These are phyloP conservation scores for Dorcus parallelipipedus DNA, from an alignment of 2,888 invertebrate species.

Conservation along the genomic window DNA sequence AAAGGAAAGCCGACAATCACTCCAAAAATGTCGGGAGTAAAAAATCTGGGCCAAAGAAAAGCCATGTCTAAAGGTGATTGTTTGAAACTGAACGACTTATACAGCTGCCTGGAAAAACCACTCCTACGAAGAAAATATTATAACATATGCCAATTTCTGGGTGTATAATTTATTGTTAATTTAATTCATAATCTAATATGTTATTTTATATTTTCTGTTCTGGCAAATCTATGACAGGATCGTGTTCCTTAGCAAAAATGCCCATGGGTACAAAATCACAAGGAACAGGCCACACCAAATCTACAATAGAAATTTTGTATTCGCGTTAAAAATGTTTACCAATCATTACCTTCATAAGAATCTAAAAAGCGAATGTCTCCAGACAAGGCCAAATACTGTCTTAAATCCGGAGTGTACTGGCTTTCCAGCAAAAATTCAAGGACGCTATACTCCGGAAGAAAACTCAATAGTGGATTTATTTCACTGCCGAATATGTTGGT, in stretches of 20 bases:
- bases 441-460: constrained; percentile 52
- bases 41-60: constrained; percentile 59
- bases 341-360: constrained; percentile 17
- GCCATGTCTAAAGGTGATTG: constrained; percentile 65
- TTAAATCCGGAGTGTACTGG: constrained; percentile 45
- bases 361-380: constrained; percentile 47
- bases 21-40: constrained; percentile 54
- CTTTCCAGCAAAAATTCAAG: constrained; percentile 52
- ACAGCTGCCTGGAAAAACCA: constrained; percentile 57
- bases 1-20: constrained; percentile 62
- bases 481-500: not conserved
- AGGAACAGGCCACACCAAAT: constrained; percentile 29
- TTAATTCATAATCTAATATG: not conserved
- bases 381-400: constrained; percentile 42
- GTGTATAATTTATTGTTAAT: constrained; percentile 36
- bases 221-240: constrained; percentile 25
- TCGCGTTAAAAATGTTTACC: not conserved
- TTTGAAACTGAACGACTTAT: constrained; percentile 64
- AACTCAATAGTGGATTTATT: constrained; percentile 36
- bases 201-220: not conserved
- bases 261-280: constrained; percentile 29
- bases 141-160: constrained; percentile 54
- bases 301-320: constrained; percentile 14
- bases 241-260: constrained; percentile 22
- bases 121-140: constrained; percentile 53